phyloP scores from a whole-genome alignment of 2,797 vertebrate species.

The Spheniscus humboldti region DNA sequence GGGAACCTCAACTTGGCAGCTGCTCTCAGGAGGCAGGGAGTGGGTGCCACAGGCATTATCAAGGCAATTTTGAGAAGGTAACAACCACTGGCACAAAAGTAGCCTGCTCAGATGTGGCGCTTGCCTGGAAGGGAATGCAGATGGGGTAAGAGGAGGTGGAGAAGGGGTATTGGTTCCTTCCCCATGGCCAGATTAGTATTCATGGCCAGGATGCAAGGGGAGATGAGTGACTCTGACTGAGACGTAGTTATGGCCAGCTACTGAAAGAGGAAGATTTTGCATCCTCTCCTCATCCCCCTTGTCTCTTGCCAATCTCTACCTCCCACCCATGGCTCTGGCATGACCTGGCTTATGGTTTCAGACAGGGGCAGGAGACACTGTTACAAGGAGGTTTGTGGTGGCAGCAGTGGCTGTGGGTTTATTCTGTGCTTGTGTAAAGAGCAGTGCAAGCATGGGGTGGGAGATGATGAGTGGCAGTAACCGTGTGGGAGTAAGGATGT shows the following conservation, averaged over 20 bases:
- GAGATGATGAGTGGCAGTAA: neutral
- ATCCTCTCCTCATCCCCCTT: neutral
- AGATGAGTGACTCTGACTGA: neutral
- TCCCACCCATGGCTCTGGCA: neutral
- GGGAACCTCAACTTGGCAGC: neutral
- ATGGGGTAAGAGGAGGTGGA: neutral
- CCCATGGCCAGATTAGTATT: neutral
- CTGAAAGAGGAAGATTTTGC: neutral
- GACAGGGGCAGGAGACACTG: neutral
- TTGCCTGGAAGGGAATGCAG: neutral
- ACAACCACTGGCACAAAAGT: neutral
- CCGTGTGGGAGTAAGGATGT: neutral
- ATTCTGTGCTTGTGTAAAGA: neutral
- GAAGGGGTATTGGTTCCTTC: neutral
- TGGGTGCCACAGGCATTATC: neutral
- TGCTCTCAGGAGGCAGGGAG: constrained; percentile 7
- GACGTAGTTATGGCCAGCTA: neutral
- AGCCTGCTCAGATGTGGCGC: neutral
- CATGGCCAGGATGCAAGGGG: neutral
- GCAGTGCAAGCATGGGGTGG: neutral
- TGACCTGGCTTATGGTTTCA: neutral
- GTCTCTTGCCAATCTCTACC: neutral
- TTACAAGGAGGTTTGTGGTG: neutral
- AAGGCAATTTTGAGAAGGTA: neutral
- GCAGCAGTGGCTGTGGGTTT: neutral